Evolutionary conservation across 2,797 vertebrate species (phyloP).

Genomic region (Coluber constrictor): DNA sequence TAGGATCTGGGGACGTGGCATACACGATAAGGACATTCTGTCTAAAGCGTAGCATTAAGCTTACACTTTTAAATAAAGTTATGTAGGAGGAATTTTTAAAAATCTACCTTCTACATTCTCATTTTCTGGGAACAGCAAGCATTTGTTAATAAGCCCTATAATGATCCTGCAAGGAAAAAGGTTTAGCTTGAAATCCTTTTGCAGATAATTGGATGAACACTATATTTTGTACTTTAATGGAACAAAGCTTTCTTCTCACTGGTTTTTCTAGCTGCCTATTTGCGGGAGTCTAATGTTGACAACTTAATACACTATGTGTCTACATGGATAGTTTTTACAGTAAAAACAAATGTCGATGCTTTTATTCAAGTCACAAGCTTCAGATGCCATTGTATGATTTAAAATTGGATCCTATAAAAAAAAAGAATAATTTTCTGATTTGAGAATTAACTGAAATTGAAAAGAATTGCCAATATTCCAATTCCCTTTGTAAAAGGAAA

Average conservation of each 20-base stretch:
- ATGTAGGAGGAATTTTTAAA: not conserved
- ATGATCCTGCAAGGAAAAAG: not conserved
- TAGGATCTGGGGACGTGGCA: not conserved
- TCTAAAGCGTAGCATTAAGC: not conserved
- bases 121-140: not conserved
- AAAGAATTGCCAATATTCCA: not conserved
- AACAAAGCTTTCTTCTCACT: constrained; percentile 14
- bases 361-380: not conserved
- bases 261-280: not conserved
- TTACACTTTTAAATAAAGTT: not conserved
- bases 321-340: not conserved
- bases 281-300: not conserved
- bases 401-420: not conserved
- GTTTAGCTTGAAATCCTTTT: not conserved
- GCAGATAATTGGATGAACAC: not conserved
- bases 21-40: not conserved
- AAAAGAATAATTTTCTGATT: not conserved
- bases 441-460: not conserved
- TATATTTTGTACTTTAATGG: not conserved
- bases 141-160: not conserved
- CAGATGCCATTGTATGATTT: not conserved
- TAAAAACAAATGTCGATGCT: not conserved
- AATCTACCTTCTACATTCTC: not conserved
- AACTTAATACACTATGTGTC: not conserved
- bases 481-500: not conserved